These are phyloP conservation scores for Myanophis thanlyinensis DNA, from an alignment of 2,113 vertebrate species.

Conservation along the genomic window DNA sequence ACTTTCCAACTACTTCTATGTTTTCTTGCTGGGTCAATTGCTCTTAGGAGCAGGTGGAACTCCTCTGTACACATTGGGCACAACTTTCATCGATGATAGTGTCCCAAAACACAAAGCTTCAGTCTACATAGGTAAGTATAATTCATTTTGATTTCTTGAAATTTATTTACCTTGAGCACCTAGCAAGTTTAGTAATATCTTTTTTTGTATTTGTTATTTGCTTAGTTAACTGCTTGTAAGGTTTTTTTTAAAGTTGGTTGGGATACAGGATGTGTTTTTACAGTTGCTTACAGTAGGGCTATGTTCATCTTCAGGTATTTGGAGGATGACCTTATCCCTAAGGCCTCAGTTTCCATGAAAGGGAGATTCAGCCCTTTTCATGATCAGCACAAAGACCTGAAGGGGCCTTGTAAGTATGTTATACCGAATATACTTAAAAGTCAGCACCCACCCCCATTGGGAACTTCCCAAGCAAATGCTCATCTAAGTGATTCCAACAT, in stretches of 20 bases:
- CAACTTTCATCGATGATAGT: conserved; percentile 79
- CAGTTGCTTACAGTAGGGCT: neutral
- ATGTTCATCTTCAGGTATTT: neutral
- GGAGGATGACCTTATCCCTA: neutral
- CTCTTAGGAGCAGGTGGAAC: conserved; percentile 77
- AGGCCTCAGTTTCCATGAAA: neutral
- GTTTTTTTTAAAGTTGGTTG: neutral
- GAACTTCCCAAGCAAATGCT: neutral
- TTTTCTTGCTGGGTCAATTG: conserved; percentile 77
- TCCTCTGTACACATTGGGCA: conserved; percentile 78
- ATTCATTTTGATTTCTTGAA: neutral
- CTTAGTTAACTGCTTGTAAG: neutral
- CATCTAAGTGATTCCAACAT: neutral
- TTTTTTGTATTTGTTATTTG: neutral
- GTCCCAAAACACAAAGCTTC: conserved; percentile 77
- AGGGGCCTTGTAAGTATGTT: neutral
- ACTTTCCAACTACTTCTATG: conserved; percentile 67
- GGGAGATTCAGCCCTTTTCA: neutral
- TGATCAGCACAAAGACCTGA: neutral
- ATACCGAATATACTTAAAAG: neutral
- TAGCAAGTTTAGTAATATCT: neutral
- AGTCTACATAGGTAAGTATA: conserved; percentile 76
- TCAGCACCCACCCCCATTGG: neutral
- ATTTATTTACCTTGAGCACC: neutral
- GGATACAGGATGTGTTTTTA: neutral